phyloP scores from a whole-genome alignment of 2,113 vertebrate genomes.

The Orientallactaga bullata region DNA sequence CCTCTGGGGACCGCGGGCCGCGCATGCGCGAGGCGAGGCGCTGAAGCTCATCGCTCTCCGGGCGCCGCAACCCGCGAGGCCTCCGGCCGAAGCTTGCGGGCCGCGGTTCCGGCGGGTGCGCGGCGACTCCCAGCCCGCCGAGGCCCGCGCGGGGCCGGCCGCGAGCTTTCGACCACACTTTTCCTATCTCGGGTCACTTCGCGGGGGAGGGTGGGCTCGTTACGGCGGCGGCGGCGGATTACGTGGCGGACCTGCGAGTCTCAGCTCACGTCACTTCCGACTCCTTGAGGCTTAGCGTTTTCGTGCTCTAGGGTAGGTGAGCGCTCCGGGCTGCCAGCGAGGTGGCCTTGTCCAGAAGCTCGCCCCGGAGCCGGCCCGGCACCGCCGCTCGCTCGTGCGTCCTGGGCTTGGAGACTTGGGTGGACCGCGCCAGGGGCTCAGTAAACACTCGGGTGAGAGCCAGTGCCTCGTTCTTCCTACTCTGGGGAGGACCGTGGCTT shows the following conservation, averaged over 20 bases:
- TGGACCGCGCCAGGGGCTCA: not conserved
- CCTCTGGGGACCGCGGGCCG: not conserved
- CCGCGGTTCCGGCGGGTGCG: no score
- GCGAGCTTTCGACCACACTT: not conserved
- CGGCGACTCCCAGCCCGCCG: not conserved
- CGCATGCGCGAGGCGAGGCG: constrained; percentile 69
- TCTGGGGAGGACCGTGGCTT: no score
- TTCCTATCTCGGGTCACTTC: not conserved
- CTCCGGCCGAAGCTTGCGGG: not conserved
- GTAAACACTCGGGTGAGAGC: not conserved
- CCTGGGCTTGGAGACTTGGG: accelerated
- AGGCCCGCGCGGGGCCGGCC: not conserved
- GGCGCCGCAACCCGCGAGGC: not conserved
- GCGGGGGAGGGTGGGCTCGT: not conserved
- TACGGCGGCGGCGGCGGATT: not conserved
- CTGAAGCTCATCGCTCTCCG: constrained; percentile 39
- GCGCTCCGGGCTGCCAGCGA: not conserved
- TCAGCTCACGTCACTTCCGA: constrained; percentile 78
- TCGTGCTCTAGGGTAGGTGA: not conserved
- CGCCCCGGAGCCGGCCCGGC: not conserved
- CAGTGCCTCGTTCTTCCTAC: not conserved
- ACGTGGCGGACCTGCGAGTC: constrained; percentile 51
- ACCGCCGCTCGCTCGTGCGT: not conserved
- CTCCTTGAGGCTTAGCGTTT: not conserved
- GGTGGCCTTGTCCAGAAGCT: not conserved